Percentiles rank a stretch among this genome's conserved stretches.
phyloP scores from a whole-genome alignment of 2,113 vertebrate genomes.

The Ceuthmochares aereus region DNA sequence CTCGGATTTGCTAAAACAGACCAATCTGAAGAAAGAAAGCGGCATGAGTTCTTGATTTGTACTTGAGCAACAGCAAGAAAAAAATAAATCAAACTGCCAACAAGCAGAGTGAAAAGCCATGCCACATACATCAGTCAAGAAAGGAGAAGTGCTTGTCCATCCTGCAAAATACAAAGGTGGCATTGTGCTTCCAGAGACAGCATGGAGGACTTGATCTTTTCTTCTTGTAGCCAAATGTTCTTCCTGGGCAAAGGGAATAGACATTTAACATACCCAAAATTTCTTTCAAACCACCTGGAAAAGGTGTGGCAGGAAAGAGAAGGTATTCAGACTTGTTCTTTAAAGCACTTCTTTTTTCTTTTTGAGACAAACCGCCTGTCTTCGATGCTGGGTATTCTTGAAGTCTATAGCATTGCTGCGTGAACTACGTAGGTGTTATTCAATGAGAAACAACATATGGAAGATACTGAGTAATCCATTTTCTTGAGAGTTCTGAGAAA shows the following conservation, averaged over 20 bases:
- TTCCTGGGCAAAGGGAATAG: background rate
- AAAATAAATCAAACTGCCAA: background rate
- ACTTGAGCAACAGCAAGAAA: background rate
- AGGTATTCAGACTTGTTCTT: background rate
- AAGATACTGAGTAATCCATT: background rate
- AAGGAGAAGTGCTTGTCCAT: background rate
- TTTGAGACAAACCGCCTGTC: background rate
- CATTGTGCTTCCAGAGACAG: background rate
- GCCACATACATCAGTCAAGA: background rate
- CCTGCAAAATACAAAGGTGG: background rate
- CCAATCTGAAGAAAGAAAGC: background rate
- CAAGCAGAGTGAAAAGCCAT: background rate
- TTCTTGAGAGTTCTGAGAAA: background rate
- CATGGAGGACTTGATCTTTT: accelerated
- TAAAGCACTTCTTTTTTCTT: background rate
- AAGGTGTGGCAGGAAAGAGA: background rate
- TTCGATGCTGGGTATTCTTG: background rate
- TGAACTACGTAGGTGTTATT: background rate
- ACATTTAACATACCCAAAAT: background rate
- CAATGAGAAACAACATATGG: background rate
- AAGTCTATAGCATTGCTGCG: background rate
- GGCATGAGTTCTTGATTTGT: background rate
- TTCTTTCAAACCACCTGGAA: background rate
- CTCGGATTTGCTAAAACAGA: background rate
- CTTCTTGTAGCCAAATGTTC: background rate